A percentile compares a stretch with the other conserved stretches of the same genome.
phyloP scores from a whole-genome alignment of 2,113 vertebrate species.

The Clarias gariepinus region DNA sequence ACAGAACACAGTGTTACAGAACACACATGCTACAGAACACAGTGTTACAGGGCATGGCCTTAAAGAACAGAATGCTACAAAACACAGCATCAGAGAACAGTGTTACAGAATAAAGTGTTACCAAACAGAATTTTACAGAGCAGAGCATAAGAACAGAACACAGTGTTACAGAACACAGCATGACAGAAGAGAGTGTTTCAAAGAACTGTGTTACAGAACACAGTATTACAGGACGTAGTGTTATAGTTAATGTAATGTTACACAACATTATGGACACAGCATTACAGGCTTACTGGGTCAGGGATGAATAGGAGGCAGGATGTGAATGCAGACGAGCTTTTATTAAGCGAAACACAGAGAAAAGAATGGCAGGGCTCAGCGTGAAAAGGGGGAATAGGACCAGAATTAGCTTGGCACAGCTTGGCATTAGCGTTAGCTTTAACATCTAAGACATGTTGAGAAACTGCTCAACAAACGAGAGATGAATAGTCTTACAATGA shows the following conservation, averaged over 20 bases:
- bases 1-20: background rate
- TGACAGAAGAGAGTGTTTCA: background rate
- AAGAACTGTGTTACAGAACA: background rate
- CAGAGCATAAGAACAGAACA: background rate
- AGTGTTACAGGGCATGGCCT: background rate
- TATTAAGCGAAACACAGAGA: too few species aligned
- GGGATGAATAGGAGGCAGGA: too few species aligned
- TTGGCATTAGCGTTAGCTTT: too few species aligned
- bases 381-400: too few species aligned
- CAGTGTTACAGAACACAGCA: background rate
- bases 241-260: background rate
- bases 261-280: background rate
- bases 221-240: background rate
- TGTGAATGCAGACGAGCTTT: too few species aligned
- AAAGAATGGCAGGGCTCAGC: too few species aligned
- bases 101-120: background rate
- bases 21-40: background rate
- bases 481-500: slow-evolving; percentile 37
- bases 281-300: background rate
- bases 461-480: too few species aligned
- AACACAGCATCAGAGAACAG: background rate
- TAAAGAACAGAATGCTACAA: background rate
- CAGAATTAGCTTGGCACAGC: too few species aligned
- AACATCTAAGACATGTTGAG: too few species aligned
- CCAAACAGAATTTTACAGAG: too few species aligned